phyloP scores from a whole-genome alignment of 2,888 invertebrate genomes.

The Sinopyrophorus schimmeli region DNA sequence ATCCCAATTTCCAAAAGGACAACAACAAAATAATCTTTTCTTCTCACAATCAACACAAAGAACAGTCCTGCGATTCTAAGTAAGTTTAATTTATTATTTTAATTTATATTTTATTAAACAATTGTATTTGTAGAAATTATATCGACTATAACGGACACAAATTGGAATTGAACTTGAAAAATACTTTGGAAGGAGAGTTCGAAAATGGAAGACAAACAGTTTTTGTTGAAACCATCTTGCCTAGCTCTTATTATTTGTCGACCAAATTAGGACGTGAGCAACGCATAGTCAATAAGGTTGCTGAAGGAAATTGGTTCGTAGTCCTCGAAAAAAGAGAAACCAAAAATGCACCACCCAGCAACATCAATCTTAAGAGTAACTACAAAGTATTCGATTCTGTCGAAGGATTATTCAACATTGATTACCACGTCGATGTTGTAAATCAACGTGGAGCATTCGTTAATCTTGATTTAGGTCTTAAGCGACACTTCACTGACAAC shows the following conservation, averaged over 20 bases:
- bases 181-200: slow-evolving; percentile 47
- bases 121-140: no score
- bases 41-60: slow-evolving; percentile 63
- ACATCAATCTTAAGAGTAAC: slow-evolving; percentile 50
- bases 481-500: slow-evolving; percentile 50
- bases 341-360: slow-evolving; percentile 55
- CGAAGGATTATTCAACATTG: slow-evolving; percentile 51
- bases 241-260: slow-evolving; percentile 57
- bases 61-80: slow-evolving; percentile 65
- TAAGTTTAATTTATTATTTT: slow-evolving; percentile 47
- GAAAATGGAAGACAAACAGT: slow-evolving; percentile 55
- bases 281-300: slow-evolving; percentile 41
- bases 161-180: slow-evolving; percentile 43
- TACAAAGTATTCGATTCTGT: slow-evolving; percentile 55
- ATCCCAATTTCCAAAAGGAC: slow-evolving; percentile 71
- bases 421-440: slow-evolving; percentile 53
- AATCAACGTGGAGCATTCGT: slow-evolving; percentile 57
- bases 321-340: slow-evolving; percentile 51
- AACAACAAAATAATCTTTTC: slow-evolving; percentile 67
- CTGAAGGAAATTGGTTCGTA: slow-evolving; percentile 41
- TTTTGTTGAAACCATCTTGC: slow-evolving; percentile 58
- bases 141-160: slow-evolving; percentile 55
- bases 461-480: slow-evolving; percentile 49
- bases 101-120: no score
- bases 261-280: slow-evolving; percentile 51